Evolutionary conservation across 2,797 vertebrate genomes (phyloP), one percentile per base, ranked within the genome.

Genomic region (Carcharodon carcharias): DNA sequence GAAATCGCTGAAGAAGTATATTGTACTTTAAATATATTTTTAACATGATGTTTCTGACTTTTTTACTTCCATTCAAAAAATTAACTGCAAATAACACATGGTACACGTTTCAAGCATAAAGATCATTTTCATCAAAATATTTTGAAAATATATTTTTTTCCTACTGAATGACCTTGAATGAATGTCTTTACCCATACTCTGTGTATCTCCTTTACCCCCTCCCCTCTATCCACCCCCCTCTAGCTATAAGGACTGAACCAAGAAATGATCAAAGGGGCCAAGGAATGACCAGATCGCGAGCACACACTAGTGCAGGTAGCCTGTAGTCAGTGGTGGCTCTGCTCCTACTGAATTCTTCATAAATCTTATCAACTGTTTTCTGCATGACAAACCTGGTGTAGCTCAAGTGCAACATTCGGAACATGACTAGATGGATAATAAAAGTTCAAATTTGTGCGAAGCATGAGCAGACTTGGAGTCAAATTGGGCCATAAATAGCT

Each of bases 261-360:
- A 98, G 97, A 97, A 98, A 98, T 93, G 98, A 98, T 96, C 97
- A 98, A 67, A 97, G 98, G 97, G 98, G 69, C 50, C 94, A 73
- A 77, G 94, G 45, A 50, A 58, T 54, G 94, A 73, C 45, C 67
- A 95, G 97, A 97, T 98, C 98, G 96, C 97, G 98, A 96, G 97
- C 98, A 92, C 97, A 98, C 40, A 98, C 97, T 96, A 98, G 98
- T 98, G 98, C 98, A 97, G 98, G 98, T 98, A 98, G 97, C 97
- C 61, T 82, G 4, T 77, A 28, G 71, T 94, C 45, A 58, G 4
- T 91, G 28, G 54, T 80, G 61, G 71, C 54, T 96, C 80, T 65
- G 50, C 35, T 35, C 58, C 93, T 69, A 14, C 21, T 96, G 50
- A 95, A 95, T 28, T 3, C 50, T 56, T 95, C 54, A 14, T 35